Conservation (phyloP, 1,140 invertebrate genomes). For the Ips nitidus region DNA sequence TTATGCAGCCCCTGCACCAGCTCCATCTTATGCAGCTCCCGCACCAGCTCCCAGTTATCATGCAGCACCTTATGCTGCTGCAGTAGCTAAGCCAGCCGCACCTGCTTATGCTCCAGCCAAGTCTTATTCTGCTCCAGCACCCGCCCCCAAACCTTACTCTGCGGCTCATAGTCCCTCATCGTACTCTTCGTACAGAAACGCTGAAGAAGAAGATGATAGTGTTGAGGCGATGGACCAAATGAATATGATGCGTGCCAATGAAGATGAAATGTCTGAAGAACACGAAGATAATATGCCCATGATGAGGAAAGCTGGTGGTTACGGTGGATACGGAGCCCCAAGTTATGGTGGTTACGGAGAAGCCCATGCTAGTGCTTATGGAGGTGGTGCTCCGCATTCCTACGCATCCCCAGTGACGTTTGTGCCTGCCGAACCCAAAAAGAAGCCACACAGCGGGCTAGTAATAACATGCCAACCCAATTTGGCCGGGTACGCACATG, state of each 20-base stretch:
- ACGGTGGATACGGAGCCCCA: conserved; percentile 26
- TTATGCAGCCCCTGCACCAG: conserved; percentile 34
- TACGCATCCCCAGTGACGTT: conserved; percentile 5
- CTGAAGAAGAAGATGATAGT: conserved; percentile 12
- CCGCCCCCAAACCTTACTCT: conserved; percentile 31
- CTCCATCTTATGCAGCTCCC: conserved; percentile 34
- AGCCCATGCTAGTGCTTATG: conserved; percentile 28
- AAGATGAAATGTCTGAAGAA: conserved; percentile 10
- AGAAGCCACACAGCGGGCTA: conserved; percentile 42
- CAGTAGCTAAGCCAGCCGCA: conserved; percentile 20
- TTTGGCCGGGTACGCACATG: conserved; percentile 47
- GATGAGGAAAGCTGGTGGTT: conserved; percentile 20
- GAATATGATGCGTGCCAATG: conserved; percentile 17
- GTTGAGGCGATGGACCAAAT: conserved; percentile 17
- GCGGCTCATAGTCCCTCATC: conserved; percentile 20
- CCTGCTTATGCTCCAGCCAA: conserved; percentile 32
- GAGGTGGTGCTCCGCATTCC: not conserved
- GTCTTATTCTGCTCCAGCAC: conserved; percentile 26
- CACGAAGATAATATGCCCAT: conserved; percentile 14
- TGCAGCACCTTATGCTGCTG: conserved; percentile 15
- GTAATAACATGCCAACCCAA: conserved; percentile 51
- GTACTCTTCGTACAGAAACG: conserved; percentile 17
- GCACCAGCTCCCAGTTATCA: conserved; percentile 13
- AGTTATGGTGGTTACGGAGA: conserved; percentile 29
- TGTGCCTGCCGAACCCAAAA: conserved; percentile 26